A percentile compares a stretch with the other conserved stretches of the same genome.
phyloP scores from a whole-genome alignment of 1,140 invertebrate genomes.

The Orius insidiosus region DNA sequence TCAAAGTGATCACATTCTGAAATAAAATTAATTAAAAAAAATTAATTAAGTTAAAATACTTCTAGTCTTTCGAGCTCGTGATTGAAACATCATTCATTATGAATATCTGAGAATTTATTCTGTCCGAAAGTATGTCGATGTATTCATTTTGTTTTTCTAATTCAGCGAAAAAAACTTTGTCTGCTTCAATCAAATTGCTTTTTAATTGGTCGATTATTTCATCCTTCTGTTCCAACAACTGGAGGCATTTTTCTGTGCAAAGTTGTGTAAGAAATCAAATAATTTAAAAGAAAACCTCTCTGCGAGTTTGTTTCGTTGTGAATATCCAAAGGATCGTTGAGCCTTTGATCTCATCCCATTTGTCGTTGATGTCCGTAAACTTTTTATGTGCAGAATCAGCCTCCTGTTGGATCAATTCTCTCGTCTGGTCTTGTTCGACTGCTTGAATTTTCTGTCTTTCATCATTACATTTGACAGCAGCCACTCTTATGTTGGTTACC shows the following conservation, averaged over 20 bases:
- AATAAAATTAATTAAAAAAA: background rate
- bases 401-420: slow-evolving; percentile 43
- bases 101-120: slow-evolving; percentile 64
- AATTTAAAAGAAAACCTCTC: slow-evolving; percentile 29
- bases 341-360: slow-evolving; percentile 51
- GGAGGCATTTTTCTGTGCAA: slow-evolving; percentile 36
- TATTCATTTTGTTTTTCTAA: slow-evolving; percentile 49
- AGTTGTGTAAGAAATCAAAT: too few relatives aligned
- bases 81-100: slow-evolving; percentile 54
- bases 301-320: slow-evolving; percentile 51
- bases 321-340: slow-evolving; percentile 62
- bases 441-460: slow-evolving; percentile 28
- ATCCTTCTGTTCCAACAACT: slow-evolving; percentile 59
- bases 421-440: slow-evolving; percentile 32
- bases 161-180: slow-evolving; percentile 39
- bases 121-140: slow-evolving; percentile 53
- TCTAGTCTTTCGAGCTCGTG: slow-evolving; percentile 55
- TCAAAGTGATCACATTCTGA: too few relatives aligned
- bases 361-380: slow-evolving; percentile 52
- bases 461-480: slow-evolving; percentile 46
- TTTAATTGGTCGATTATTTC: slow-evolving; percentile 54
- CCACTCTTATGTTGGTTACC: slow-evolving; percentile 46
- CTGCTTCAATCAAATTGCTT: slow-evolving; percentile 48
- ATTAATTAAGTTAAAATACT: slow-evolving; percentile 23
- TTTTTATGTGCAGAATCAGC: slow-evolving; percentile 39